These are phyloP conservation scores for Zoanthus solanderi DNA, from an alignment of 92 coral and sea anemone genomes.

Conservation along the genomic window DNA sequence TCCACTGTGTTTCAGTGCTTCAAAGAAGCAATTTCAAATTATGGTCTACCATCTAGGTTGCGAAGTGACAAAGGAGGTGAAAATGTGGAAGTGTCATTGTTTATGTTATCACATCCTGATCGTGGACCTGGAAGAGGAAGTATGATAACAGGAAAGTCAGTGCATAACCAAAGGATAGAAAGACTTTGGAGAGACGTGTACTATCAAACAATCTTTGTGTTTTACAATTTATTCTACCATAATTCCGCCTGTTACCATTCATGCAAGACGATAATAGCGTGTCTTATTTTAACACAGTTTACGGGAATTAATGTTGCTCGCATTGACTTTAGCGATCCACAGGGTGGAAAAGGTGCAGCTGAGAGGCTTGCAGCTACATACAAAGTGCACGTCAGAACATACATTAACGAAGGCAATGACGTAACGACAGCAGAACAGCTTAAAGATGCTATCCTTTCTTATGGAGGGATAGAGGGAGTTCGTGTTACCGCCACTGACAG, in stretches of 20 bases:
- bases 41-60: too few relatives aligned
- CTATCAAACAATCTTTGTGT: too few relatives aligned
- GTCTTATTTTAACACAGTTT: background rate
- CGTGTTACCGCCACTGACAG: background rate
- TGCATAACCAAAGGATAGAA: too few relatives aligned
- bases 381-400: background rate
- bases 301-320: background rate
- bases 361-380: constrained; percentile 6
- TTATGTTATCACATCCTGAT: too few relatives aligned
- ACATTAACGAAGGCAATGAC: background rate
- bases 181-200: too few relatives aligned
- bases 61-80: too few relatives aligned
- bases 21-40: too few relatives aligned
- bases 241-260: constrained; percentile 35
- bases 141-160: too few relatives aligned
- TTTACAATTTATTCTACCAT: too few relatives aligned
- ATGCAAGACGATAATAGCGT: background rate
- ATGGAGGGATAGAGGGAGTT: background rate
- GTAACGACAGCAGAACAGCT: background rate
- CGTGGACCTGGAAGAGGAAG: too few relatives aligned
- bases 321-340: constrained; percentile 6
- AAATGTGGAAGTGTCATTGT: too few relatives aligned
- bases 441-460: background rate
- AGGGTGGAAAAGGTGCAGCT: constrained; percentile 4
- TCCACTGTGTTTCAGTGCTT: too few relatives aligned